phyloP scores from a whole-genome alignment of 2,888 invertebrate species.

The Drosophila phalerata region DNA sequence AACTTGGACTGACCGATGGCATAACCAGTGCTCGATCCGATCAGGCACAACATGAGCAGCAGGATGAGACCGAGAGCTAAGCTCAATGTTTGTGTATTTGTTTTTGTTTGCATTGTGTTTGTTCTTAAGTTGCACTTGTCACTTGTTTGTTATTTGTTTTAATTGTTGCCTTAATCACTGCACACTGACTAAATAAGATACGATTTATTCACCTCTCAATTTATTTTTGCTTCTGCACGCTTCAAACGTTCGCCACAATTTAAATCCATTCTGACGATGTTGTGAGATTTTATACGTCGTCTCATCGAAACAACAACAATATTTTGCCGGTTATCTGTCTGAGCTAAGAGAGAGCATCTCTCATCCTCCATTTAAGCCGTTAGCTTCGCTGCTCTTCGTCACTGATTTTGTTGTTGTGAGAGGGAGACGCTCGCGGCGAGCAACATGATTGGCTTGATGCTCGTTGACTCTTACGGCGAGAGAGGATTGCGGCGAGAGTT shows the following conservation, averaged over 20 bases:
- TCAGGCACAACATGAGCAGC: conserved; percentile 40
- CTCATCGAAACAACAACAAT: conserved; percentile 20
- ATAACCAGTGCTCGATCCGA: conserved; percentile 55
- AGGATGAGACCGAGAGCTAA: conserved; percentile 41
- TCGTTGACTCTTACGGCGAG: background rate
- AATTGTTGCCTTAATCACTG: conserved; percentile 19
- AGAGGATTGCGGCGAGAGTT: background rate
- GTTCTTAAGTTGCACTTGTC: conserved; percentile 36
- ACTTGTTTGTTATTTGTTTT: conserved; percentile 14
- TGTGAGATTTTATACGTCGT: conserved; percentile 82
- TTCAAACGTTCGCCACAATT: conserved; percentile 82
- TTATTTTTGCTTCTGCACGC: conserved; percentile 66
- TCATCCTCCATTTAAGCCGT: conserved; percentile 11
- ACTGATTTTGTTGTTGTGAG: conserved; percentile 15
- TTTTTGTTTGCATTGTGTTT: conserved; percentile 21
- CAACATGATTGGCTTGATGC: conserved; percentile 1
- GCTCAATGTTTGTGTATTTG: conserved; percentile 26
- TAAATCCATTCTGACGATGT: conserved; percentile 82
- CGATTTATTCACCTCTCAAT: conserved; percentile 21
- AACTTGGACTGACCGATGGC: conserved; percentile 83
- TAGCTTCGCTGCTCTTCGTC: conserved; percentile 34
- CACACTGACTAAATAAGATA: background rate
- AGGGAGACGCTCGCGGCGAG: background rate
- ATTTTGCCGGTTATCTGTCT: conserved; percentile 66
- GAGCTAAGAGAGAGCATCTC: conserved; percentile 5